Percentiles rank a stretch among this genome's conserved stretches.
Evolutionary conservation across 2,888 invertebrate species (phyloP).

Genomic region (Ophraella communa): DNA sequence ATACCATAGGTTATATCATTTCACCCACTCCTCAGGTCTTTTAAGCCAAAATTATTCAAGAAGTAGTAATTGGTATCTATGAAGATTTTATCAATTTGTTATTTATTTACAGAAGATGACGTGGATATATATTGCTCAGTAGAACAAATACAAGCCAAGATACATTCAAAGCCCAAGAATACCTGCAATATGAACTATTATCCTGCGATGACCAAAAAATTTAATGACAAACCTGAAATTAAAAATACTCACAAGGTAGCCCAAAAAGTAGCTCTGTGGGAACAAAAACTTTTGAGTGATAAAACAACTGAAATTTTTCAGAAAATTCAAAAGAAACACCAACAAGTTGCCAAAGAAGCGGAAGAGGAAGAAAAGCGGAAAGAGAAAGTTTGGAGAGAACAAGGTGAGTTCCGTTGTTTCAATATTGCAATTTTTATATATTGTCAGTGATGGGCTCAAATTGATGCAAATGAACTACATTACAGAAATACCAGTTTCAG

Average conservation of each 20-base stretch:
- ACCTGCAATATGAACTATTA: constrained; percentile 55
- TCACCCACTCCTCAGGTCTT: too few relatives aligned
- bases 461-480: too few relatives aligned
- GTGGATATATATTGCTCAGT: constrained; percentile 72
- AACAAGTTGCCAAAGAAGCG: constrained; percentile 65
- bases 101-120: constrained; percentile 59
- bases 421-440: too few relatives aligned
- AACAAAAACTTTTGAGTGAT: constrained; percentile 70
- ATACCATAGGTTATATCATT: too few relatives aligned
- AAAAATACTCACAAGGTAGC: constrained; percentile 64
- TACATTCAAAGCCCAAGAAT: constrained; percentile 51
- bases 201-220: constrained; percentile 50
- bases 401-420: too few relatives aligned
- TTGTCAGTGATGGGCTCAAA: too few relatives aligned
- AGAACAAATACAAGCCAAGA: constrained; percentile 68
- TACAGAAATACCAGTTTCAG: too few relatives aligned
- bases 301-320: constrained; percentile 70
- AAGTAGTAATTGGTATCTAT: too few relatives aligned
- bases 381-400: constrained; percentile 70
- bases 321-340: constrained; percentile 66
- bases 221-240: constrained; percentile 60
- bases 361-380: constrained; percentile 67
- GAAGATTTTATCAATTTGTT: not conserved
- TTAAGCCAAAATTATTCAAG: too few relatives aligned
- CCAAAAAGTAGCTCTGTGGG: constrained; percentile 72